Evolutionary conservation across 2,797 vertebrate species (phyloP).

Genomic region (Tauraco hartlaubi): DNA sequence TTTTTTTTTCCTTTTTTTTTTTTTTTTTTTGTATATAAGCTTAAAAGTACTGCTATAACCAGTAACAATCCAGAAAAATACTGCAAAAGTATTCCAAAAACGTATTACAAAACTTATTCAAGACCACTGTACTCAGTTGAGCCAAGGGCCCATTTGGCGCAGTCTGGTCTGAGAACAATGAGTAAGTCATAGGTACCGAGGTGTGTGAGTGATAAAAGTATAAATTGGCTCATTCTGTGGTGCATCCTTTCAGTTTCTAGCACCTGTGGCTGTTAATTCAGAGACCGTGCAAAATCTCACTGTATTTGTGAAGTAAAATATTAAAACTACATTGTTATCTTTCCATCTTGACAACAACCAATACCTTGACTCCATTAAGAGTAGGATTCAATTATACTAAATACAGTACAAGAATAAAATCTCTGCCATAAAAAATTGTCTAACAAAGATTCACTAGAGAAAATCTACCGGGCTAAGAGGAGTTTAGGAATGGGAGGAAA

Average conservation of each 20-base stretch:
- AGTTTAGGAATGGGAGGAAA: background rate
- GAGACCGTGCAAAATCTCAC: background rate
- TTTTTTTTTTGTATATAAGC: background rate
- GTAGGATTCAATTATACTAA: background rate
- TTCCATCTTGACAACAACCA: background rate
- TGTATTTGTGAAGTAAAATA: background rate
- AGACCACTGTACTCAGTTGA: background rate
- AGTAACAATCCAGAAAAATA: background rate
- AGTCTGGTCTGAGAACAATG: background rate
- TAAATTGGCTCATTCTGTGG: background rate
- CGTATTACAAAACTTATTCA: background rate
- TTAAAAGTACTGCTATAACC: background rate
- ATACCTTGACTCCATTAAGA: background rate
- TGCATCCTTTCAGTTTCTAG: background rate
- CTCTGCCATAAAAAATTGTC: background rate
- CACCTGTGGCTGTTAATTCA: background rate
- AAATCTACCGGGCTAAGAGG: background rate
- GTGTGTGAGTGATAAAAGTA: background rate
- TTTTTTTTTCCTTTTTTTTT: no score
- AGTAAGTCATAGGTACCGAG: background rate
- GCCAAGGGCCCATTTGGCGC: background rate
- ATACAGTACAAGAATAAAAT: background rate
- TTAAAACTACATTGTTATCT: background rate
- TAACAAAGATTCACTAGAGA: background rate
- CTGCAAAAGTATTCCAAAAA: background rate